Percentiles rank a stretch among this genome's conserved stretches.
Evolutionary conservation across 2,888 invertebrate genomes (phyloP).

Genomic region (Sthenelais limicola): DNA sequence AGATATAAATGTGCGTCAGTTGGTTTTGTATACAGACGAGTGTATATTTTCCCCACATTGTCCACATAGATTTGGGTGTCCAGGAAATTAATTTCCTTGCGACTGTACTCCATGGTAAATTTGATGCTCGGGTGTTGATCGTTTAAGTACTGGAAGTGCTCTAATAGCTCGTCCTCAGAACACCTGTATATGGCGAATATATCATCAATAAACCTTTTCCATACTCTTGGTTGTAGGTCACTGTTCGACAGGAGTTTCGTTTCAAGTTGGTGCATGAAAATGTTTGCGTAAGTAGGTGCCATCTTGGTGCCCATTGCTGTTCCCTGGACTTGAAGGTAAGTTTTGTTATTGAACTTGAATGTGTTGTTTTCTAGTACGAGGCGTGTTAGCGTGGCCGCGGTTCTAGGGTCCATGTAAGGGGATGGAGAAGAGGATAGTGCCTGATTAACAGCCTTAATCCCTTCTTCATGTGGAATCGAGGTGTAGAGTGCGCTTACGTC

Average conservation of each 20-base stretch:
- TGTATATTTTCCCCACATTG: background rate
- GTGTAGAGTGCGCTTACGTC: constrained; percentile 1
- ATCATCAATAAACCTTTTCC: constrained; percentile 13
- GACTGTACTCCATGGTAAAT: background rate
- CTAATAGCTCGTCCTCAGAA: background rate
- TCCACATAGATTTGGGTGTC: constrained; percentile 16
- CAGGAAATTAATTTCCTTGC: background rate
- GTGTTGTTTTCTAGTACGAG: background rate
- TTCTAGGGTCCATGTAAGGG: too few species aligned
- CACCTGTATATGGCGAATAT: constrained; percentile 10
- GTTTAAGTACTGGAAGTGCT: background rate
- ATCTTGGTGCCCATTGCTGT: constrained; percentile 34
- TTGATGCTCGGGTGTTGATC: constrained; percentile 14
- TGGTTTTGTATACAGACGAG: constrained; percentile 7
- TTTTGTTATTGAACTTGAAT: background rate
- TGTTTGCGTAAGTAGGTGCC: constrained; percentile 12
- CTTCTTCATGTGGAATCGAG: constrained; percentile 3
- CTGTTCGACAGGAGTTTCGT: background rate
- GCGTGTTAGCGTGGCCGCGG: too few species aligned
- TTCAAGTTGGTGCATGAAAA: constrained; percentile 12
- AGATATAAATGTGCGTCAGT: constrained; percentile 17
- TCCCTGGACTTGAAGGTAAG: constrained; percentile 4
- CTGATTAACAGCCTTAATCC: background rate
- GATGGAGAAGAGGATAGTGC: too few species aligned
- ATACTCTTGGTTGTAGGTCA: background rate